Percentiles rank a stretch among this genome's conserved stretches.
These are phyloP conservation scores for Microchrysa polita DNA, from an alignment of 2,888 invertebrate genomes.

Conservation along the genomic window DNA sequence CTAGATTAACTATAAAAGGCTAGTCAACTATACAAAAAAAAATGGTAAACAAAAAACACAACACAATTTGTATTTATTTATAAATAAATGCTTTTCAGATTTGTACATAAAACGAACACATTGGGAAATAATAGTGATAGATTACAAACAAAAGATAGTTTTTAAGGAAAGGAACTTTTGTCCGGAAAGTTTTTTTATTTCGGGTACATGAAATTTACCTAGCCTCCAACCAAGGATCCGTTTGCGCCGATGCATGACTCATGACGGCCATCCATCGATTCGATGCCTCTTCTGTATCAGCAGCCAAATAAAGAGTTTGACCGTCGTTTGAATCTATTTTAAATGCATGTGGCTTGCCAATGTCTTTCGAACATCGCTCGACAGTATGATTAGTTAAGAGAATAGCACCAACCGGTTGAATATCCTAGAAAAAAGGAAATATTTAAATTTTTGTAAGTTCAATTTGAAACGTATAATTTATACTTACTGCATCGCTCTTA, in stretches of 20 bases:
- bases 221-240: slow-evolving; percentile 74
- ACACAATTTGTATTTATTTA: too few species aligned
- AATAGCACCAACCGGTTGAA: slow-evolving; percentile 89
- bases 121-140: too few species aligned
- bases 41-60: too few species aligned
- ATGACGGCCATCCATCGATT: slow-evolving; percentile 82
- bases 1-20: too few species aligned
- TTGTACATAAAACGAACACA: too few species aligned
- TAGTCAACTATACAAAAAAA: too few species aligned
- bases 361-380: slow-evolving; percentile 64
- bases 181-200: background rate
- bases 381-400: slow-evolving; percentile 86
- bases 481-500: slow-evolving; percentile 86
- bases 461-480: background rate
- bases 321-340: slow-evolving; percentile 76
- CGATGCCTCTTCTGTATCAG: slow-evolving; percentile 77
- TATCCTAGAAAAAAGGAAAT: slow-evolving; percentile 69
- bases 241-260: slow-evolving; percentile 79
- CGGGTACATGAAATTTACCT: slow-evolving; percentile 54
- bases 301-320: slow-evolving; percentile 80
- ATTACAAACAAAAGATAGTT: background rate
- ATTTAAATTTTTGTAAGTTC: slow-evolving; percentile 5
- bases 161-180: background rate
- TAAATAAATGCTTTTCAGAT: too few species aligned
- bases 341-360: slow-evolving; percentile 75